Evolutionary conservation across 2,797 vertebrate species (phyloP), one percentile per base, ranked within the genome.

Genomic region (Scleropages formosus): DNA sequence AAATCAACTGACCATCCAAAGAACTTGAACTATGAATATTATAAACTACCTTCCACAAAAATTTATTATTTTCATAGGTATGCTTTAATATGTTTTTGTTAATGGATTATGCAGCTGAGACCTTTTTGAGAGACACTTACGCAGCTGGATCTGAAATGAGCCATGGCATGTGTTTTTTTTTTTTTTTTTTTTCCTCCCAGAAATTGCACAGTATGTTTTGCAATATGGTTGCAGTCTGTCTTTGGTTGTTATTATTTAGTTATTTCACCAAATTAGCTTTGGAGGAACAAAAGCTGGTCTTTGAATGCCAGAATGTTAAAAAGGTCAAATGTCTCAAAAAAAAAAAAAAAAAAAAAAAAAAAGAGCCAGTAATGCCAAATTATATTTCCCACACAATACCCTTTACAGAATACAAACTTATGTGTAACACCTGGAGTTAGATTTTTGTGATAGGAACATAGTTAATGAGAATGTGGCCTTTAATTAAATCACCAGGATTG

Each of bases 261-360:
- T 63, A 56, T 60, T 68, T 59, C 46, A 31, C 74, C 39, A 67
- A 58, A 68, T 68, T 75, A 71, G 78, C 75, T 81, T 78, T 79
- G 53, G 59, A 80, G 80, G 82, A 84, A 88, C 89, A 88, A 89
- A 90, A 81, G 85, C 88, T 89, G 81, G 81, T 85, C 87, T 84
- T 83, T 84, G 86, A 90, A 90, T 92, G 89, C 86, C 87, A 84
- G 87, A 87, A 89, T 88, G 90, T 88, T 90, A 89, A 90, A 93
- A 93, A 93, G 92, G 92, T 93, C 92, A 93, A 86, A 86, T 87
- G 88, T 90, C 84, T 87, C 88, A 90, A 93, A 89, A 92, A 93
- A 93, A 89, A 92, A 93, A 93, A 90, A 93, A 89, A 92, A 93
- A 93, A 90, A 93, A 89, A 92, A 93, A 93, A n/a, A n/a, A n/a